Conservation (phyloP, 2,113 vertebrate genomes). For the Myxocyprinus asiaticus region DNA sequence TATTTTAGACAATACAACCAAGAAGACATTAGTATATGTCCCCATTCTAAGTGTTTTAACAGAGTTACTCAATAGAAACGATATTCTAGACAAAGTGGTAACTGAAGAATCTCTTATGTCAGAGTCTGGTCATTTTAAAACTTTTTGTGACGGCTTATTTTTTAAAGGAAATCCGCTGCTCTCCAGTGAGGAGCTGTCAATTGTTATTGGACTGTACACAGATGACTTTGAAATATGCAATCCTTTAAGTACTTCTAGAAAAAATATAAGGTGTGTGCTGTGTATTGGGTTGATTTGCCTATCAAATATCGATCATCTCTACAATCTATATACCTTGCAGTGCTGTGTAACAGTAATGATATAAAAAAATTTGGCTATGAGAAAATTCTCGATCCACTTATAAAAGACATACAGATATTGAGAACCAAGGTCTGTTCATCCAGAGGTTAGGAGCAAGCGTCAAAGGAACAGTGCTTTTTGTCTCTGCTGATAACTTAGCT, state of each 20-base stretch:
- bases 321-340: constrained; percentile 22
- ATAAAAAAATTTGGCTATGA: constrained; percentile 21
- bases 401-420: constrained; percentile 20
- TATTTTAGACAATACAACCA: neutral
- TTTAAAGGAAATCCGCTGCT: neutral
- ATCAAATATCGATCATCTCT: constrained; percentile 1
- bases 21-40: neutral
- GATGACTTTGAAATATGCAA: too few species aligned
- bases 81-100: too few species aligned
- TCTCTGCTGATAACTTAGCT: constrained; percentile 9
- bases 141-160: neutral
- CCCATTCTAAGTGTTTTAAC: neutral
- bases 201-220: too few species aligned
- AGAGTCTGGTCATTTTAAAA: neutral
- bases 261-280: neutral
- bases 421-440: constrained; percentile 26
- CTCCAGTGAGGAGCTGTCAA: neutral
- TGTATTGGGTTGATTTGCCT: constrained; percentile 2
- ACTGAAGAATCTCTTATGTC: neutral
- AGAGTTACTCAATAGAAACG: constrained; percentile 2
- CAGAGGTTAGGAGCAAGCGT: neutral
- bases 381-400: constrained; percentile 20
- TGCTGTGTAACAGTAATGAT: constrained; percentile 26
- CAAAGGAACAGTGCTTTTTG: constrained; percentile 32
- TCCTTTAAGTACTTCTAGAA: neutral